Base-by-base conservation (phyloP, 2,888 invertebrate genomes). In the Glaucopsyche alexis region DNA sequence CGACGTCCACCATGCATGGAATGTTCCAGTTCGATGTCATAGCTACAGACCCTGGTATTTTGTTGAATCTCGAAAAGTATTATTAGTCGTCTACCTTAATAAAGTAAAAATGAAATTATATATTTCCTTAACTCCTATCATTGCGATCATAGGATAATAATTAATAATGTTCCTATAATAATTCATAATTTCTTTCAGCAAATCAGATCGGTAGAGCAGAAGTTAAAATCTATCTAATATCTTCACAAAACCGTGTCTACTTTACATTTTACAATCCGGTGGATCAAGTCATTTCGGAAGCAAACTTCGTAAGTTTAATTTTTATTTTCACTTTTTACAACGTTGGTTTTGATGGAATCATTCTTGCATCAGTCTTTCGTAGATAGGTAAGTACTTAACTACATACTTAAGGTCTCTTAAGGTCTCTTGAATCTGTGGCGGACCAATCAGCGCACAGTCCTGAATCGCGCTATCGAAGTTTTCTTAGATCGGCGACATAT, bases 161-260 rank as follows among this genome's bases (percentile, higher is more conserved):
- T 29, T 29, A 0, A 29, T 29, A 29, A 29, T 29, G 4, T 29
- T 29, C 29, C 29, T 29, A 29, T 29, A 29, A 29, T 29, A 29
- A 29, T 3, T 29, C 29, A 0, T 29, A 29, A 29, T 29, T 42
- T 42, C 7, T 84, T 84, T 19, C 80, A 93, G 94, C 78, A 29
- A 84, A 79, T 8, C 93, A 91, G 52, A 81, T 74, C 0, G 94
- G 91, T 78, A 84, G 78, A 7, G 84, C 94, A 0, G 81, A 84
- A 8, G 93, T 94, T 5, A 94, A 94, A 79, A 86, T 95, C 65
- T 95, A 94, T 83, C 85, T 95, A 70, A 91, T 95, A 72, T 93
- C 95, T 0, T 87, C 92, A 4, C 84, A 85, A 55, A 94, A 95
- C 85, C 88, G 94, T 42, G 93, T 95, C 0, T 86, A 85, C 76